A percentile compares a stretch with the other conserved stretches of the same genome.
phyloP scores from a whole-genome alignment of 2,113 vertebrate species.

The Zootoca vivipara region DNA sequence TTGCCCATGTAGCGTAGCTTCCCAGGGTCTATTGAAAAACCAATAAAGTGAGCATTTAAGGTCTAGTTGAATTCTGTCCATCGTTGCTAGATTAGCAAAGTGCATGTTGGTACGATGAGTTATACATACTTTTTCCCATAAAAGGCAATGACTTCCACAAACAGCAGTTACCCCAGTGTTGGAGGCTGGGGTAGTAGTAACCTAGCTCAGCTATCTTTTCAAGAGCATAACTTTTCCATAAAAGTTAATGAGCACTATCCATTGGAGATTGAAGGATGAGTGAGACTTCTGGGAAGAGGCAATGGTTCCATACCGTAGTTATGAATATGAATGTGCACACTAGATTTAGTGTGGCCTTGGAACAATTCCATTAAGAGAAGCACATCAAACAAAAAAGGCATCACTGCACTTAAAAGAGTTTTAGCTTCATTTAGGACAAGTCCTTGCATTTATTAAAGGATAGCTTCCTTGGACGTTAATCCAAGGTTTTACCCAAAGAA shows the following conservation, averaged over 20 bases:
- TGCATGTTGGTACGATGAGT: neutral
- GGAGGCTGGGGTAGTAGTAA: neutral
- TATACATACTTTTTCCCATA: too few species aligned
- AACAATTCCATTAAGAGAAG: neutral
- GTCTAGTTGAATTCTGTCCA: neutral
- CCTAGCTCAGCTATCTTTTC: too few species aligned
- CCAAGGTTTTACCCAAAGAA: constrained; percentile 13
- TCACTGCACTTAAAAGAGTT: neutral
- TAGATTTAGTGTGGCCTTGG: constrained; percentile 11
- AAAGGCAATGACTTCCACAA: neutral
- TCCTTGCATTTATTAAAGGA: constrained; percentile 9
- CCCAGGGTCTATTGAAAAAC: neutral
- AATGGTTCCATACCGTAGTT: neutral
- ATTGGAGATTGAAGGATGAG: neutral
- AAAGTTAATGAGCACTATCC: neutral
- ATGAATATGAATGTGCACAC: neutral
- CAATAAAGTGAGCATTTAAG: neutral
- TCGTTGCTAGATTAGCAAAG: neutral
- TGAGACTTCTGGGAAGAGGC: neutral
- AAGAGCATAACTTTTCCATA: neutral
- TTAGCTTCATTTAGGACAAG: constrained; percentile 16
- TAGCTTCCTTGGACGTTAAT: constrained; percentile 20
- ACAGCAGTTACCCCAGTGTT: neutral
- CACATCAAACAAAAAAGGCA: neutral
- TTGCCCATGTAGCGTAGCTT: neutral